phyloP scores from a whole-genome alignment of 2,113 vertebrate species.

The Coptodon bakossiorum region DNA sequence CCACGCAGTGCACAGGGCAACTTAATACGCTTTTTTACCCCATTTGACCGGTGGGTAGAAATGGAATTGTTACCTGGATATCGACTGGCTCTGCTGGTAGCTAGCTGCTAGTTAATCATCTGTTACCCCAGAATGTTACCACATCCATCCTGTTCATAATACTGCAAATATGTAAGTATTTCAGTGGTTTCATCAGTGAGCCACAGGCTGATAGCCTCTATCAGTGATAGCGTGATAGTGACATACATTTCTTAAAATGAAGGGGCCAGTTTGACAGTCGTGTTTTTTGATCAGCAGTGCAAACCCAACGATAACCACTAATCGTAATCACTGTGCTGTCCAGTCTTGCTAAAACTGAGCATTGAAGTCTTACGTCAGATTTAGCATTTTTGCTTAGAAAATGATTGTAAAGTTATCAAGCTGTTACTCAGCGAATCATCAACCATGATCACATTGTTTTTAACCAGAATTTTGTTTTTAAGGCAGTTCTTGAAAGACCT shows the following conservation, averaged over 20 bases:
- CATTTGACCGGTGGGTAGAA: background rate
- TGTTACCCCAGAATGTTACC: background rate
- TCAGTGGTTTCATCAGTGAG: background rate
- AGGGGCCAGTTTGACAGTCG: background rate
- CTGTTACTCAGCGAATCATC: background rate
- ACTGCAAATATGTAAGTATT: background rate
- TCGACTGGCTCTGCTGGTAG: background rate
- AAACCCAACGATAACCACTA: background rate
- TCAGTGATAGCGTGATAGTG: background rate
- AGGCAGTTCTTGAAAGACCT: background rate
- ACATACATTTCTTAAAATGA: background rate
- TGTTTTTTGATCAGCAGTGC: background rate
- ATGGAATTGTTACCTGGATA: background rate
- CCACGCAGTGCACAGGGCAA: background rate
- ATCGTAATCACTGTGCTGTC: background rate
- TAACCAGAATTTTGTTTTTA: background rate
- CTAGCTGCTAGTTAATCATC: background rate
- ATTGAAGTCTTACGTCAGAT: background rate
- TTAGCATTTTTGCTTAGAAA: background rate
- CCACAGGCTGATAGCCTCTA: background rate
- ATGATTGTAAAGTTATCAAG: background rate
- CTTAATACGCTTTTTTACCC: background rate
- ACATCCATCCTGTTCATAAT: background rate
- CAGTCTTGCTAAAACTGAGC: background rate
- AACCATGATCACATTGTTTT: background rate